Conservation (phyloP, 2,113 vertebrate genomes). For the Coturnix japonica region DNA sequence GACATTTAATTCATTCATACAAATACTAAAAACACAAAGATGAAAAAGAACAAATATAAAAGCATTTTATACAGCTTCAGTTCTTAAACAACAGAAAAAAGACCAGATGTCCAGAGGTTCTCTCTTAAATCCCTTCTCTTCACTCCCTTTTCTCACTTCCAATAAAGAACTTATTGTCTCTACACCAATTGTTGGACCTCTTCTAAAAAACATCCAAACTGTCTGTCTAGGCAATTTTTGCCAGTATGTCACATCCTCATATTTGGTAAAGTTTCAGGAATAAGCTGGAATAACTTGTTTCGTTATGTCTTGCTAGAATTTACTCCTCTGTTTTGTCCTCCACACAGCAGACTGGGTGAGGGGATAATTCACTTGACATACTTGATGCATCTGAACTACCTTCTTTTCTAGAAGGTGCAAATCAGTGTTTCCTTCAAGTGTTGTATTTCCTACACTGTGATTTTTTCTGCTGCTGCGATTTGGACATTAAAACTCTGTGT, state of each 20-base stretch:
- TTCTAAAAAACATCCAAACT: not conserved
- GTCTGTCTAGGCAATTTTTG: not conserved
- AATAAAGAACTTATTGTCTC: not conserved
- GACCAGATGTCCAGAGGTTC: not conserved
- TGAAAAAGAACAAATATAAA: not conserved
- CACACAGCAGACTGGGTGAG: not conserved
- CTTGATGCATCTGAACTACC: not conserved
- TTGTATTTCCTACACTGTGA: not conserved
- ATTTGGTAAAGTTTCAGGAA: not conserved
- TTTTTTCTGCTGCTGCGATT: not conserved
- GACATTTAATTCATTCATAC: not conserved
- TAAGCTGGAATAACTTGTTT: not conserved
- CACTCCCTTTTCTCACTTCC: not conserved
- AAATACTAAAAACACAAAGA: not conserved
- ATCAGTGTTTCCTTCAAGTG: not conserved
- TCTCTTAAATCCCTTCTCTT: not conserved
- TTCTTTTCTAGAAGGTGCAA: not conserved
- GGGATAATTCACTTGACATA: not conserved
- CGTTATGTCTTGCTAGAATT: not conserved
- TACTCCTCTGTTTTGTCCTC: not conserved
- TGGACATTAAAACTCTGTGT: not conserved
- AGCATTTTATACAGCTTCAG: fast-evolving
- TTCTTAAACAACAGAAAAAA: not conserved
- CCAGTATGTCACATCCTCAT: not conserved
- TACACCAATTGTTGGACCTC: not conserved